Percentiles rank a stretch among this genome's conserved stretches.
Evolutionary conservation across 1,140 invertebrate genomes (phyloP).

Genomic region (Papilio polytes): DNA sequence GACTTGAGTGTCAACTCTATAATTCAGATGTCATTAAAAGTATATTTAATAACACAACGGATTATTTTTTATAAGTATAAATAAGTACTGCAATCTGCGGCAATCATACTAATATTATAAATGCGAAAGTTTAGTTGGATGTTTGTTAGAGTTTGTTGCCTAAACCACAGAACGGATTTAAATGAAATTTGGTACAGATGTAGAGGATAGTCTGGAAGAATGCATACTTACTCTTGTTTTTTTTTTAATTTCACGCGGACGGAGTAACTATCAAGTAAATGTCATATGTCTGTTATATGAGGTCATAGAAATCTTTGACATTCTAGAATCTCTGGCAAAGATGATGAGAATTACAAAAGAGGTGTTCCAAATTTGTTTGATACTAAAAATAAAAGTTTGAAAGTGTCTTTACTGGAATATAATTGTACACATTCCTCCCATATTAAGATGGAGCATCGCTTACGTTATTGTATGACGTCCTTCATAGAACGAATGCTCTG

Average conservation of each 20-base stretch:
- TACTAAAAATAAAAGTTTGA: not conserved
- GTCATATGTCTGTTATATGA: not conserved
- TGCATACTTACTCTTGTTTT: too few relatives aligned
- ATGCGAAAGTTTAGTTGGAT: too few relatives aligned
- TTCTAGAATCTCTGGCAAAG: not conserved
- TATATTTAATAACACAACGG: not conserved
- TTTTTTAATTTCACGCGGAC: too few relatives aligned
- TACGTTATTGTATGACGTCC: constrained; percentile 1
- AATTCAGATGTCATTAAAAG: not conserved
- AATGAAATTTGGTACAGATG: too few relatives aligned
- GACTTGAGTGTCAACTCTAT: constrained; percentile 17
- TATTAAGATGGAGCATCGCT: not conserved
- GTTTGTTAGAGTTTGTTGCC: too few relatives aligned
- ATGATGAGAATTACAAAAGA: not conserved
- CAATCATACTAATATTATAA: not conserved
- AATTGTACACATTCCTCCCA: not conserved
- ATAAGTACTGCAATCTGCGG: not conserved
- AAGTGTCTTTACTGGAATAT: not conserved
- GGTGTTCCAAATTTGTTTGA: not conserved
- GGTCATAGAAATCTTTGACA: not conserved
- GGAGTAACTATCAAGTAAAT: too few relatives aligned
- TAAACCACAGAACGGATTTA: too few relatives aligned
- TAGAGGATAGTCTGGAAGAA: too few relatives aligned
- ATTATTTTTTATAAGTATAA: too few relatives aligned
- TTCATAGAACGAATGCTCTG: not conserved